These are phyloP conservation scores for Hemiprocne comata DNA, from an alignment of 2,113 vertebrate species.

Conservation along the genomic window DNA sequence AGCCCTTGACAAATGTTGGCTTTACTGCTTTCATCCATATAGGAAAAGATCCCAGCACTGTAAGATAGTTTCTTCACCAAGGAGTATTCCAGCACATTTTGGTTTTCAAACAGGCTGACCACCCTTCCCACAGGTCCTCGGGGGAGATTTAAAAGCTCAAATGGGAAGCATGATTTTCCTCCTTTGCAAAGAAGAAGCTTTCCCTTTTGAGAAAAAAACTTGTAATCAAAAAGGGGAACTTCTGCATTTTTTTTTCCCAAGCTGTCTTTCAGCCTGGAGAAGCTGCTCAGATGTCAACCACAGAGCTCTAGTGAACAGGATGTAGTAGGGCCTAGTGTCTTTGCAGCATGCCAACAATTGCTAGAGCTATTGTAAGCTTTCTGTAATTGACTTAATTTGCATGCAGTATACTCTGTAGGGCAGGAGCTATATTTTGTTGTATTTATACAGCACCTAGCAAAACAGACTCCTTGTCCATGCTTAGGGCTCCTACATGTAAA, in stretches of 20 bases:
- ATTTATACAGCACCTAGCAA: not conserved
- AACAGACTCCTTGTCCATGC: not conserved
- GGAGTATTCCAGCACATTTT: not conserved
- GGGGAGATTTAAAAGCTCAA: not conserved
- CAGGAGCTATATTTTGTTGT: not conserved
- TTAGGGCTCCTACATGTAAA: not conserved
- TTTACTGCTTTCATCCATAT: not conserved
- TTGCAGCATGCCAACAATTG: not conserved
- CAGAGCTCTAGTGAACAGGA: not conserved
- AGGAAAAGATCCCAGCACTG: not conserved
- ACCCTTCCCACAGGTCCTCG: not conserved
- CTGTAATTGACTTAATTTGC: not conserved
- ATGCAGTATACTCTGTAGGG: not conserved
- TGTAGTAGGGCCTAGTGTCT: not conserved
- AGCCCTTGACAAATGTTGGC: not conserved
- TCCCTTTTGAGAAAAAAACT: not conserved
- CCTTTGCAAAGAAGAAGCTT: not conserved
- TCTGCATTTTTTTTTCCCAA: not conserved
- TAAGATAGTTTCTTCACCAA: not conserved
- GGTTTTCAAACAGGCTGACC: not conserved
- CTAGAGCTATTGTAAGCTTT: not conserved
- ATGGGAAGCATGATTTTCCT: not conserved
- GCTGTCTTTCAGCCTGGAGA: not conserved
- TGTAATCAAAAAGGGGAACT: not conserved
- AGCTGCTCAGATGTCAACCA: not conserved